Base-by-base conservation (phyloP, 2,113 vertebrate species). In the Morone chrysops region DNA sequence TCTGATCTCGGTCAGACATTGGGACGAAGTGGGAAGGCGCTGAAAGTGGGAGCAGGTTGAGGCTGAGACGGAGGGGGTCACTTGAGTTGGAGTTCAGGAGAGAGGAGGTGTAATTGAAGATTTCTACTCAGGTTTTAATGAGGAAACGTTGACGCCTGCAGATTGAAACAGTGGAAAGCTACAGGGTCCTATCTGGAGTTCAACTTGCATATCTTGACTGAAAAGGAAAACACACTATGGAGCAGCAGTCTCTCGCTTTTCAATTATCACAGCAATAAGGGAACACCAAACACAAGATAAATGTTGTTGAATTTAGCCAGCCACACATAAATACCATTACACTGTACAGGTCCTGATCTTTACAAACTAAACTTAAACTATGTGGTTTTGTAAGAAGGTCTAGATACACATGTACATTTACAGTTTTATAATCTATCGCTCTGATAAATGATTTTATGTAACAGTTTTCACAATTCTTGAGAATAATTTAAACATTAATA, bases 41-140 rank as follows among this genome's bases (percentile, higher is more conserved):
- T 48, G 51, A 82, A 54, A 86, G 68, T 43, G 41, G 70, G 62
- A 76, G 60, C 61, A 43, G 75, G 78, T 4, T 43, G 22, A 8
- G 36, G 53, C 31, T 13, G 48, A 71, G 71, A 12, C 2, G 5
- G 57, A 17, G n/a, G 4, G 63, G 66, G 80, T 62, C 69, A 36
- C 65, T 60, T 14, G 50, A 74, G 48, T 48, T 68, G 41, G 51
- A 25, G 71, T 67, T 61, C 31, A 20, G 63, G 54, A 31, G 41
- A 69, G 78, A 57, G 12, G 68, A 69, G 67, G 57, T 67, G 88
- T 80, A 89, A 87, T 20, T 73, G 78, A 82, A 91, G 77, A 80
- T 71, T 82, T 84, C 78, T 57, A 79, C 88, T 90, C 78, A 62
- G 80, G 66, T 62, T 86, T 89, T 89, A 91, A 91, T 80, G 88